phyloP scores from a whole-genome alignment of 2,113 vertebrate species.

The Podiceps cristatus region DNA sequence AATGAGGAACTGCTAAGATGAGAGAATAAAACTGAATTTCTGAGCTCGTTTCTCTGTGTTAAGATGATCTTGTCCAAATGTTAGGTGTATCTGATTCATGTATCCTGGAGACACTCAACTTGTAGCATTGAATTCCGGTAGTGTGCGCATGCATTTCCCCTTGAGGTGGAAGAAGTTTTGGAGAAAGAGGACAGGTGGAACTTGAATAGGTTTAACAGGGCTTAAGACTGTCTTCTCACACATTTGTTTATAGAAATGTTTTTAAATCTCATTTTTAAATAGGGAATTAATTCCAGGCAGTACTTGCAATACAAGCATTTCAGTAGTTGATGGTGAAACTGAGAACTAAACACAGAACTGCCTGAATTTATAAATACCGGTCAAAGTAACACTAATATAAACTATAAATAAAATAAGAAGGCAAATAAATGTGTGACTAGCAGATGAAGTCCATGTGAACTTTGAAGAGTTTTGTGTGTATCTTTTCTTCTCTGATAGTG shows the following conservation, averaged over 20 bases:
- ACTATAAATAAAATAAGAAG: neutral
- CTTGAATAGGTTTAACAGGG: neutral
- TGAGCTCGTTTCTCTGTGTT: neutral
- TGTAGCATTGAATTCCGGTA: neutral
- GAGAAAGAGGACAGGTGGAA: neutral
- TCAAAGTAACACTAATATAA: neutral
- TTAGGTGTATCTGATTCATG: neutral
- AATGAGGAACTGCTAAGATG: neutral
- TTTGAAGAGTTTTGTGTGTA: neutral
- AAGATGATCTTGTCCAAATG: neutral
- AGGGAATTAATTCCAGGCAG: neutral
- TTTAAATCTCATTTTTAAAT: neutral
- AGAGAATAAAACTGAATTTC: neutral
- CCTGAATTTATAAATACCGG: neutral
- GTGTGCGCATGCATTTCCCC: neutral
- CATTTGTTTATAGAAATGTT: neutral
- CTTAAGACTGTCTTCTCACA: neutral
- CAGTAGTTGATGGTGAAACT: neutral
- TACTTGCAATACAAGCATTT: neutral
- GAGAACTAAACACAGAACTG: neutral
- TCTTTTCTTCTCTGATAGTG: neutral
- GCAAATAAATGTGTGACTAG: neutral
- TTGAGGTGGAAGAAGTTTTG: neutral
- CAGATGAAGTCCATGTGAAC: neutral
- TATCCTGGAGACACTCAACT: neutral